Evolutionary conservation across 2,797 vertebrate genomes (phyloP).

Genomic region (Acipenser transmontanus): DNA sequence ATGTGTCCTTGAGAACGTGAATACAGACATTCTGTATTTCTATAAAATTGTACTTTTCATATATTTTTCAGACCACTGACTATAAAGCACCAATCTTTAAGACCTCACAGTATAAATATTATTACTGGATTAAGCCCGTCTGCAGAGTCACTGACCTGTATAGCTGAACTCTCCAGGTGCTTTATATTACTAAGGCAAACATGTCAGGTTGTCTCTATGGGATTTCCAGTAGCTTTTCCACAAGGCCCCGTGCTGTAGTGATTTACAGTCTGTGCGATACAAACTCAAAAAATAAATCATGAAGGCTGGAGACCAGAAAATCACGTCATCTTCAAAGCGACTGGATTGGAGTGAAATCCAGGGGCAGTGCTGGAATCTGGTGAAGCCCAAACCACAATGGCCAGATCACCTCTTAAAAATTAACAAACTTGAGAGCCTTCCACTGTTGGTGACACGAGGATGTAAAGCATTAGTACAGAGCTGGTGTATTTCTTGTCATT

Average conservation of each 20-base stretch:
- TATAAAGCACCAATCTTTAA: constrained; percentile 1
- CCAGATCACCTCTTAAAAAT: constrained; percentile 1
- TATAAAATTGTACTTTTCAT: constrained; percentile 6
- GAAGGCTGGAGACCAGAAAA: constrained; percentile 2
- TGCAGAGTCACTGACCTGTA: constrained; percentile 3
- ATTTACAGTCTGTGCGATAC: constrained; percentile 15
- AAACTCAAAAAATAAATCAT: constrained; percentile 13
- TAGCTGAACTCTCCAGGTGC: constrained; percentile 12
- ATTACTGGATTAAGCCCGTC: constrained; percentile 8
- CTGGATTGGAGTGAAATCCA: neutral
- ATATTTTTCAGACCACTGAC: constrained; percentile 1
- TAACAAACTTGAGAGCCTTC: neutral
- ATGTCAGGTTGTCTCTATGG: constrained; percentile 7
- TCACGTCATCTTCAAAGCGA: constrained; percentile 13
- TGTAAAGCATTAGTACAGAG: too few relatives aligned
- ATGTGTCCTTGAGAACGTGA: neutral
- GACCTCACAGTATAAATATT: constrained; percentile 14
- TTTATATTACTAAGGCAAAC: constrained; percentile 13
- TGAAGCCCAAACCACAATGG: neutral
- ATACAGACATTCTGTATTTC: neutral
- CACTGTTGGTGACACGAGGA: too few relatives aligned
- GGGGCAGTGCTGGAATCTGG: neutral
- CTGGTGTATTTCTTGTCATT: too few relatives aligned
- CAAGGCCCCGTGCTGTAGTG: constrained; percentile 5
- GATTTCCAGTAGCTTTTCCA: constrained; percentile 19